Percentiles rank a stretch among this genome's conserved stretches.
These are phyloP conservation scores for Tympanuchus pallidicinctus DNA, from an alignment of 2,113 vertebrate species.

Conservation along the genomic window DNA sequence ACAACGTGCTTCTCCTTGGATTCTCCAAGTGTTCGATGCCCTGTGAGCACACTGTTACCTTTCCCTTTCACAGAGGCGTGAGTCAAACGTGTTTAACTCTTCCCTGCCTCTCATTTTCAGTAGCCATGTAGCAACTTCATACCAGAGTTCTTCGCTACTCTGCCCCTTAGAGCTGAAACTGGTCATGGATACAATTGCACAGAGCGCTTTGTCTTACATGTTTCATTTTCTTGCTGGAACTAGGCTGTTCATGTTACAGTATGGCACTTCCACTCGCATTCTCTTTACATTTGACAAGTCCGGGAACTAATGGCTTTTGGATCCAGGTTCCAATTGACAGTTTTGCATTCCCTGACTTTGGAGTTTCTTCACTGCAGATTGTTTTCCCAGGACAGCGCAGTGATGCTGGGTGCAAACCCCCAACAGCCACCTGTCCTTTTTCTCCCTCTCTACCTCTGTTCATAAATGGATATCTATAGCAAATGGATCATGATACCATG, in stretches of 20 bases:
- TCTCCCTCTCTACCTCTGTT: too few relatives aligned
- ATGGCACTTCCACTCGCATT: neutral
- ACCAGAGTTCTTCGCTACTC: neutral
- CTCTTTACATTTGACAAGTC: neutral
- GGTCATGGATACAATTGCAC: fast-evolving
- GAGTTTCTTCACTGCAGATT: neutral
- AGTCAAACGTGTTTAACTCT: neutral
- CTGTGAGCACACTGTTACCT: neutral
- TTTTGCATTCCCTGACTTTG: too few relatives aligned
- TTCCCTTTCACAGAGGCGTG: neutral
- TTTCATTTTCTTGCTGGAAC: neutral
- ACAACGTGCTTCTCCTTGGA: fast-evolving
- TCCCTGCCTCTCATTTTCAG: neutral
- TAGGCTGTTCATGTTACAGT: fast-evolving
- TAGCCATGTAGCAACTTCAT: neutral
- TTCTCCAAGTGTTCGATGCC: neutral
- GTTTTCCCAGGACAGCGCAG: neutral
- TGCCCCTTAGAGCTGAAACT: neutral
- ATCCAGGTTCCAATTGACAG: neutral
- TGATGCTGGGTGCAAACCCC: neutral
- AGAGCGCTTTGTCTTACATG: fast-evolving
- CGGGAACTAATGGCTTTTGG: neutral
- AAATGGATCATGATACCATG: neutral
- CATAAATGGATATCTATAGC: neutral
- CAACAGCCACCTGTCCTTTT: neutral